A percentile compares a stretch with the other conserved stretches of the same genome.
These are phyloP conservation scores for Elmis aenea DNA, from an alignment of 2,888 invertebrate species.

Conservation along the genomic window DNA sequence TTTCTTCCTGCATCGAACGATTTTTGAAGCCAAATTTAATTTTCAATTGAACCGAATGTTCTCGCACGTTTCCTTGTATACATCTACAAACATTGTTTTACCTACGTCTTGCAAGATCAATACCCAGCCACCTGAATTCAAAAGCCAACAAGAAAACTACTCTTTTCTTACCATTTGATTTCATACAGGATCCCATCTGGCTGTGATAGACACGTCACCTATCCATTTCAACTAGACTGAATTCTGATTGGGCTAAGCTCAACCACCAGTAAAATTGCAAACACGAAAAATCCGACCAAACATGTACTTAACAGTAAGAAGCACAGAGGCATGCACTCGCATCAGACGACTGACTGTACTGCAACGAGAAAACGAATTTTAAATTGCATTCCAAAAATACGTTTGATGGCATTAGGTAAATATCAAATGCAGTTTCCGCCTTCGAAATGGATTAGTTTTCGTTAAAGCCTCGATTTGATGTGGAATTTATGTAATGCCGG, in stretches of 20 bases:
- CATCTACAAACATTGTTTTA: too few species aligned
- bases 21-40: too few species aligned
- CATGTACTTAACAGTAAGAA: slow-evolving; percentile 18
- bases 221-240: slow-evolving; percentile 31
- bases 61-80: too few species aligned
- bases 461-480: too few species aligned
- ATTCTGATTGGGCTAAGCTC: slow-evolving; percentile 30
- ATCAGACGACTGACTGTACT: slow-evolving; percentile 9
- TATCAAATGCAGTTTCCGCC: slow-evolving; percentile 9
- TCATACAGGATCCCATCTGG: slow-evolving; percentile 26
- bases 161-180: slow-evolving; percentile 27
- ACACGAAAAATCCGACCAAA: slow-evolving; percentile 20
- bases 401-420: slow-evolving; percentile 21
- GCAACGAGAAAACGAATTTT: slow-evolving; percentile 21
- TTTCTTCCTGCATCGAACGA: too few species aligned
- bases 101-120: too few species aligned
- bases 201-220: slow-evolving; percentile 31
- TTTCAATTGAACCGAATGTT: too few species aligned
- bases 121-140: too few species aligned
- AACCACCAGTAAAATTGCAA: slow-evolving; percentile 32
- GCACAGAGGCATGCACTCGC: slow-evolving; percentile 13
- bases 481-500: too few species aligned
- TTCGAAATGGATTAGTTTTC: too few species aligned
- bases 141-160: too few species aligned
- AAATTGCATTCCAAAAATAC: slow-evolving; percentile 26